These are phyloP conservation scores for Tribolium madens DNA, from an alignment of 1,140 invertebrate species.

Conservation along the genomic window DNA sequence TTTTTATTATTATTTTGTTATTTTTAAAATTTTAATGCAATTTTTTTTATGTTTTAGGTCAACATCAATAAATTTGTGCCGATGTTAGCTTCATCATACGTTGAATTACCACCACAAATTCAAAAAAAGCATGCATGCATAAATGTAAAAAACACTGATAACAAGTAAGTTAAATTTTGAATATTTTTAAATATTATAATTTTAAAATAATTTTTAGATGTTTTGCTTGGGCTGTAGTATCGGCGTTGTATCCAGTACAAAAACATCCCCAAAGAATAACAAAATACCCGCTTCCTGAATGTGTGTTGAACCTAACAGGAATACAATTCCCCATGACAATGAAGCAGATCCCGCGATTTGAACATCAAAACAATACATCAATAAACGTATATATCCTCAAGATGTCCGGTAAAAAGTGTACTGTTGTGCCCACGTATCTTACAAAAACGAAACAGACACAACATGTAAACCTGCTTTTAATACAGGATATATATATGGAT, in stretches of 20 bases:
- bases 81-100: no score
- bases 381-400: slow-evolving; percentile 54
- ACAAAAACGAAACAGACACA: slow-evolving; percentile 49
- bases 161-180: no score
- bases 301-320: slow-evolving; percentile 55
- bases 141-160: slow-evolving; percentile 64
- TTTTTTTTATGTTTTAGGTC: no score
- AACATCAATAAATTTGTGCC: background rate
- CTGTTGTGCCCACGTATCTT: slow-evolving; percentile 44
- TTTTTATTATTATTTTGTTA: no score
- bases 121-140: slow-evolving; percentile 34
- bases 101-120: no score
- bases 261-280: slow-evolving; percentile 46
- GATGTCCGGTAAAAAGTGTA: slow-evolving; percentile 39
- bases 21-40: no score
- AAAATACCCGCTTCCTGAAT: slow-evolving; percentile 46
- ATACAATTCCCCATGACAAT: slow-evolving; percentile 55
- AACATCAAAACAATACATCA: slow-evolving; percentile 50
- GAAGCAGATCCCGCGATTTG: slow-evolving; percentile 55
- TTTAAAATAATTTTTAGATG: no score
- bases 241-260: slow-evolving; percentile 52
- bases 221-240: slow-evolving; percentile 62
- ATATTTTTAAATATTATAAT: no score
- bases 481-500: slow-evolving; percentile 55
- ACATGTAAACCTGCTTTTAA: slow-evolving; percentile 57